These are phyloP conservation scores for Malacosoma neustria DNA, from an alignment of 2,888 invertebrate genomes.

Conservation along the genomic window DNA sequence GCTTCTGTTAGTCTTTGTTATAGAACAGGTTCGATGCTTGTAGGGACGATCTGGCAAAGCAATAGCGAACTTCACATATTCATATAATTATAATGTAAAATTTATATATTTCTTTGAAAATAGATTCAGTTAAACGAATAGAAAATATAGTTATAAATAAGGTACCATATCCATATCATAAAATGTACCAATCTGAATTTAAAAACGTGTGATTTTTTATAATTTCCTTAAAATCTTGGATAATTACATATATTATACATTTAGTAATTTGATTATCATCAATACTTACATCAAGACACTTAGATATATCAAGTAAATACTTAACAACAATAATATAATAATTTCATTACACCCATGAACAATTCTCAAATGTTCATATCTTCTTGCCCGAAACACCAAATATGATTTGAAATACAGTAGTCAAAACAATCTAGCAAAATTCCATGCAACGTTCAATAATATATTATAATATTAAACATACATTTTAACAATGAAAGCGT, in stretches of 20 bases:
- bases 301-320: slow-evolving; percentile 50
- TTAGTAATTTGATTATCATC: slow-evolving; percentile 30
- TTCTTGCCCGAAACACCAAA: slow-evolving; percentile 34
- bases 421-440: slow-evolving; percentile 50
- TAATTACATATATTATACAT: slow-evolving; percentile 30
- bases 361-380: slow-evolving; percentile 34
- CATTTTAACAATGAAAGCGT: slow-evolving; percentile 66
- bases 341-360: slow-evolving; percentile 41
- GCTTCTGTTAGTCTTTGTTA: slow-evolving; percentile 19
- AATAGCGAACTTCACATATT: slow-evolving; percentile 10
- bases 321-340: slow-evolving; percentile 60
- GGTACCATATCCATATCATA: slow-evolving; percentile 13
- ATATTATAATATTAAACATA: slow-evolving; percentile 49
- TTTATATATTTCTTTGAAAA: slow-evolving; percentile 12
- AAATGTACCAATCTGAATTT: slow-evolving; percentile 18
- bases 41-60: slow-evolving; percentile 23
- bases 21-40: slow-evolving; percentile 17
- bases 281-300: slow-evolving; percentile 46
- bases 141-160: slow-evolving; percentile 19
- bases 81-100: slow-evolving; percentile 8
- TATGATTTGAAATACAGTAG: slow-evolving; percentile 36
- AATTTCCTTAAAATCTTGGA: slow-evolving; percentile 29
- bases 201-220: slow-evolving; percentile 22
- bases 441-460: slow-evolving; percentile 46
- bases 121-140: slow-evolving; percentile 18